Base-by-base conservation (phyloP, 1,140 invertebrate species). In the Anoplophora glabripennis region DNA sequence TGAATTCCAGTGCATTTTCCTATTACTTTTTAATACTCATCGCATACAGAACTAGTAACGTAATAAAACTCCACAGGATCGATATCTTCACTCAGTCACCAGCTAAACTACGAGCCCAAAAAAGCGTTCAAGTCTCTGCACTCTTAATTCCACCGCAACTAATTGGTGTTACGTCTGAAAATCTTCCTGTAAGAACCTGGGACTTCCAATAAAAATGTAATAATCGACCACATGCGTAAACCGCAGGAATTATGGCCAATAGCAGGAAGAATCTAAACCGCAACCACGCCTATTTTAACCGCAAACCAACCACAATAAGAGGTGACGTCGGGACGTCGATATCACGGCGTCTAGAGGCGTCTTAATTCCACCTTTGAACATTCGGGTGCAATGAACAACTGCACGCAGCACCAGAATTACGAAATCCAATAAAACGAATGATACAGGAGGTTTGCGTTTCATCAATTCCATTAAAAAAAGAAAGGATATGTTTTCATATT, bases 291-390 rank as follows among this genome's bases (percentile, higher is more conserved):
- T 65, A 63, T 71, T 71, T 70, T 76, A 76, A 78, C 76, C 76
- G 66, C 76, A 78, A 78, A 78, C 76, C 76, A 78, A 78, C 76
- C 76, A 75, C 76, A 77, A 75, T 69, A 71, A 69, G 73, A 76
- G 72, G 66, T 74, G 72, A 59, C 74, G 73, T 70, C 68, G 69
- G 60, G 73, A 75, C 70, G 72, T 65, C 70, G 61, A 69, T 66
- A 59, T 66, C 53, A 41, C 58, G 57, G 42, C 65, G 65, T 64
- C 68, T 67, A 62, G 63, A 70, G 66, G 66, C 67, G 64, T 72
- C 70, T 70, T 70, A 64, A 64, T 63, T 59, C 66, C 28, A 41
- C 52, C 54, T 55, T 53, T 59, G 37, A 28, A 28, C 21, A 28
- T 3, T 28, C 21, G 21, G 21, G 21, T 28, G 21, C 21, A 28